Conservation (phyloP, 2,888 invertebrate genomes). For the Tupiocoris notatus region DNA sequence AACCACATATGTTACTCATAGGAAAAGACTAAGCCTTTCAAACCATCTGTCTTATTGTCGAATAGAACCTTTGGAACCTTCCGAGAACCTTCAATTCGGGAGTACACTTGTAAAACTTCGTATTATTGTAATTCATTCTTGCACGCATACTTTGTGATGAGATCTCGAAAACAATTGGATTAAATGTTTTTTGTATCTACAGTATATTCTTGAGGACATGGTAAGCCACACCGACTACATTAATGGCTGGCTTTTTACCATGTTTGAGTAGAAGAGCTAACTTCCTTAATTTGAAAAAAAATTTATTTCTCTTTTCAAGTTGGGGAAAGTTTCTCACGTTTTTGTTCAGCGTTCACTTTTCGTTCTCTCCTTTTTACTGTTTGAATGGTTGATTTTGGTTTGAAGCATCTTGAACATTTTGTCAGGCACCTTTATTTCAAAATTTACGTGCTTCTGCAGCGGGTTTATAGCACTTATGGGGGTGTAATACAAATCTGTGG, state of each 20-base stretch:
- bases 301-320: slow-evolving; percentile 12
- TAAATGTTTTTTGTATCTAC: slow-evolving; percentile 25
- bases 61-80: too few species aligned
- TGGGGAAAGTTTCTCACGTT: not conserved
- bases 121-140: too few species aligned
- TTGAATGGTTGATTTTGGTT: slow-evolving; percentile 1
- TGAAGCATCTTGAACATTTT: slow-evolving; percentile 16
- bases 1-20: too few species aligned
- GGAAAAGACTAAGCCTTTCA: too few species aligned
- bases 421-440: not conserved
- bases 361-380: not conserved
- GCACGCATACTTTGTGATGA: too few species aligned
- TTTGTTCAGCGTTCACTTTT: not conserved
- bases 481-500: too few species aligned
- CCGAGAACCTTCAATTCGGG: too few species aligned
- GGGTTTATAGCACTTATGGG: too few species aligned
- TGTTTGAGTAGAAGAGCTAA: slow-evolving; percentile 24
- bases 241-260: slow-evolving; percentile 24
- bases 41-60: too few species aligned
- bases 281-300: not conserved
- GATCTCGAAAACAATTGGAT: slow-evolving; percentile 9
- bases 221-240: slow-evolving; percentile 23
- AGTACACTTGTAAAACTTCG: too few species aligned
- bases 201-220: slow-evolving; percentile 40
- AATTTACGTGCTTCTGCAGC: not conserved